Evolutionary conservation across 2,888 invertebrate genomes (phyloP), one percentile per base, ranked within the genome.

Genomic region (Andrena dorsata): DNA sequence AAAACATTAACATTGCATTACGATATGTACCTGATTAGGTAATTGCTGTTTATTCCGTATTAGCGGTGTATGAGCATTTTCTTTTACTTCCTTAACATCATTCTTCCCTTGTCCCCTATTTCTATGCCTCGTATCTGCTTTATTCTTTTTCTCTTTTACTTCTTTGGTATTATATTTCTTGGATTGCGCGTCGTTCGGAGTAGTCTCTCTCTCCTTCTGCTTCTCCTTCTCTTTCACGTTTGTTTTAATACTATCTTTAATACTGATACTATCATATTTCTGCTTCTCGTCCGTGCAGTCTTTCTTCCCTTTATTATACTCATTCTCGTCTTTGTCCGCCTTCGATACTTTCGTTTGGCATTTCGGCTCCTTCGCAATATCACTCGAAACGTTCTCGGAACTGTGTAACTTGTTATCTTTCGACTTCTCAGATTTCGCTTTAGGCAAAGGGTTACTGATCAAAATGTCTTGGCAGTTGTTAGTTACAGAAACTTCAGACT

Each of bases 141-240:
- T 93, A 86, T 92, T 93, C 80, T 90, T 92, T 88, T 94, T 93
- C 69, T 94, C 93, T 88, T 94, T 94, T 53, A 89, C 90, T 81
- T 94, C 93, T 89, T 93, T 93, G n/a, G 90, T 89, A 66, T 91
- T 92, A 68, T 83, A 86, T 53, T 90, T 88, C 61, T 88, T 88
- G 35, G 84, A 80, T 28, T 41, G 41, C 41, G 63, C 64, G 49
- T 84, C 82, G 51, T 30, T 81, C 6, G 47, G 26, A 30, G 63
- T 26, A 71, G 23, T 70, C 10, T 41, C 41, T 41, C 28, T 53
- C 6, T 87, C 83, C 58, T 86, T 84, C 8, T 66, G n/a, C 28
- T 51, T 66, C 51, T 66, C 66, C 6, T 49, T 74, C 69, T 56
- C 30, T 10, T 53, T 20, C 8, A 10, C 28, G n/a, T 63, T 49